Conservation (phyloP, 2,113 vertebrate genomes). For the Lampris incognitus region DNA sequence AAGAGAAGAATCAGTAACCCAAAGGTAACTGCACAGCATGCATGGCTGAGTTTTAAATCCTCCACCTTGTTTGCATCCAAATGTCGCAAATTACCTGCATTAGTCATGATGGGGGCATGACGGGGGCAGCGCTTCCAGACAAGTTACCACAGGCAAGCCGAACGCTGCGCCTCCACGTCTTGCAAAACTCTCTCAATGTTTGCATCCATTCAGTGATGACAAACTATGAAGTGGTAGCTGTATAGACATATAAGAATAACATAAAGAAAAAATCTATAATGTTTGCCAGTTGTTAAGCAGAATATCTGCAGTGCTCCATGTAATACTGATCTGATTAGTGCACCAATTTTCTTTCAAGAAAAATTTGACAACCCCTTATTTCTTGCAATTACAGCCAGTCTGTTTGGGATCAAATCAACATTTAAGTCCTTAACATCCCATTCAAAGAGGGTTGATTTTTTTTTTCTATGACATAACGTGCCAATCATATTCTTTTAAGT, state of each 20-base stretch:
- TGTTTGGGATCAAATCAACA: neutral
- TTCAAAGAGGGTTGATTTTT: conserved; percentile 23
- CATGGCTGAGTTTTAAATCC: conserved; percentile 14
- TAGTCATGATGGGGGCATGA: conserved; percentile 66
- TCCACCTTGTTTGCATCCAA: conserved; percentile 41
- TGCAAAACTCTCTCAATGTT: conserved; percentile 55
- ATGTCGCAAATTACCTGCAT: conserved; percentile 66
- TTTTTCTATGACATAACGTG: conserved; percentile 19
- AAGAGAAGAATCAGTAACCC: conserved; percentile 52
- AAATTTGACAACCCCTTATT: neutral
- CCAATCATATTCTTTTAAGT: conserved; percentile 41
- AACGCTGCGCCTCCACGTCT: conserved; percentile 41
- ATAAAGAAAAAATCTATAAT: neutral
- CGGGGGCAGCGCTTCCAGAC: conserved; percentile 50
- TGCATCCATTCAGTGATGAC: conserved; percentile 49
- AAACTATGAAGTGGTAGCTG: conserved; percentile 6
- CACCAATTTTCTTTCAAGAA: neutral
- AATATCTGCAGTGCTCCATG: conserved; percentile 1
- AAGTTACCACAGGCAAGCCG: conserved; percentile 65
- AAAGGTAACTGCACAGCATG: conserved; percentile 22
- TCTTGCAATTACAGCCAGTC: neutral
- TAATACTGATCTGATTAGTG: neutral
- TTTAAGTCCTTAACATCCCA: neutral
- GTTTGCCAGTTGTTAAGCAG: neutral
- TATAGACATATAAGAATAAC: neutral